These are phyloP conservation scores for Phalangium opilio DNA, from an alignment of 2,888 invertebrate species.

Conservation along the genomic window DNA sequence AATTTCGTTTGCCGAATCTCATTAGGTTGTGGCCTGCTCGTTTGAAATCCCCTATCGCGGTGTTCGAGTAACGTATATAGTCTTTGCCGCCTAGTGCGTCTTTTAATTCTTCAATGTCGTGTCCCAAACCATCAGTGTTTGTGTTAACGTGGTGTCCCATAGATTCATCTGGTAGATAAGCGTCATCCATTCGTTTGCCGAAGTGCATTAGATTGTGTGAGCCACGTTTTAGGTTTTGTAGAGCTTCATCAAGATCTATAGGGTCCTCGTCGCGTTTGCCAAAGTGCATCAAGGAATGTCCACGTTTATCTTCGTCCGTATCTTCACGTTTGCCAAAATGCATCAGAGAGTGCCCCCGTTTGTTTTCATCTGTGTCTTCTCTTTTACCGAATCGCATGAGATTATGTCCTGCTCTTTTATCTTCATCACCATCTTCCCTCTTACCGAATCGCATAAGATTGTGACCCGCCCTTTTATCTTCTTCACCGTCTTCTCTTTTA, in stretches of 20 bases:
- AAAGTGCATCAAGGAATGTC: background rate
- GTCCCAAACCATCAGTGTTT: too few species aligned
- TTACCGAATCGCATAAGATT: background rate
- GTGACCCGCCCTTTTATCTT: background rate
- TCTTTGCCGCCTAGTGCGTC: too few species aligned
- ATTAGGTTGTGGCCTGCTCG: too few species aligned
- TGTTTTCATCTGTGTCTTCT: background rate
- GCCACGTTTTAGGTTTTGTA: background rate
- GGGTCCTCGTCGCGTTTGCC: background rate
- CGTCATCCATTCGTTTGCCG: background rate
- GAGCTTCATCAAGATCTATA: too few species aligned
- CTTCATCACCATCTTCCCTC: background rate
- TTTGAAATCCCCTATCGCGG: too few species aligned
- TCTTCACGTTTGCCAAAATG: background rate
- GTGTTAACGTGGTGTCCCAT: background rate
- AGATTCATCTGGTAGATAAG: background rate
- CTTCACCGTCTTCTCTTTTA: background rate
- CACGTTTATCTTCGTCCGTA: background rate
- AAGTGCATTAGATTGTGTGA: background rate
- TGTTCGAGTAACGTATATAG: too few species aligned
- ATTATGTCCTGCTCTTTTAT: background rate
- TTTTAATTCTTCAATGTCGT: too few species aligned
- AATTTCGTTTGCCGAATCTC: too few species aligned
- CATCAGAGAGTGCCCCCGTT: background rate
- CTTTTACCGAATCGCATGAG: conserved; percentile 8